Percentiles rank a stretch among this genome's conserved stretches.
Evolutionary conservation across 64 coral and sea anemone genomes (phyloP).

Genomic region (Orbicella faveolata): DNA sequence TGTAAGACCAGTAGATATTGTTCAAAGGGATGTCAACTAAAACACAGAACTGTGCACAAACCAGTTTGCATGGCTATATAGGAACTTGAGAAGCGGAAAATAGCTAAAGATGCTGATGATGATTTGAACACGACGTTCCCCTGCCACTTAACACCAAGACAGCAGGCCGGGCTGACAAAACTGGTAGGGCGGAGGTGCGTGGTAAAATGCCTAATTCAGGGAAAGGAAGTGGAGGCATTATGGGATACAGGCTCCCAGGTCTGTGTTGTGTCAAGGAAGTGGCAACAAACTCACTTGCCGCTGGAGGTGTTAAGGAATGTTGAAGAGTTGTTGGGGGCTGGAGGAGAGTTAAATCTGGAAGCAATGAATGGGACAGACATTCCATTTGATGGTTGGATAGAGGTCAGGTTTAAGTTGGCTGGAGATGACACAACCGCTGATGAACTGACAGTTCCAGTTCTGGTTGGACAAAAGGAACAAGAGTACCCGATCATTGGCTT

Average conservation of each 20-base stretch:
- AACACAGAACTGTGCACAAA: neutral
- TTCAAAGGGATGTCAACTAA: neutral
- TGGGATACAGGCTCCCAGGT: conserved; percentile 70
- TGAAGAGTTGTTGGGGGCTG: conserved; percentile 7
- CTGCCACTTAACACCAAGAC: conserved; percentile 25
- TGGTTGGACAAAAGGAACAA: conserved; percentile 24
- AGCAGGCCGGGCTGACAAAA: conserved; percentile 40
- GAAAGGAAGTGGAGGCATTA: conserved; percentile 28
- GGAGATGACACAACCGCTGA: neutral
- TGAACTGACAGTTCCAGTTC: conserved; percentile 37
- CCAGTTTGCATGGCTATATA: conserved; percentile 9
- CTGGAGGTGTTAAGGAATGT: conserved; percentile 2
- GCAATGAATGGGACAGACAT: conserved; percentile 59
- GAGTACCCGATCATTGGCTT: conserved; percentile 60
- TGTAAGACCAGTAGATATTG: conserved; percentile 16
- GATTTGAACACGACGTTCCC: conserved; percentile 22
- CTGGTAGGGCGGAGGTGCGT: conserved; percentile 39
- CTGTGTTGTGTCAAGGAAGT: conserved; percentile 36
- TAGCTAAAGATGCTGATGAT: neutral
- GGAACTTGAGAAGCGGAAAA: conserved; percentile 19
- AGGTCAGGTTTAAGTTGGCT: conserved; percentile 32
- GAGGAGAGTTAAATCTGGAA: neutral
- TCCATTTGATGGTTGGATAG: conserved; percentile 29
- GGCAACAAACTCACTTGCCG: conserved; percentile 21
- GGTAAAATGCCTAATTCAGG: conserved; percentile 43